Evolutionary conservation across 2,888 invertebrate species (phyloP), one percentile per base, ranked within the genome.

Genomic region (Rosalia funebris): DNA sequence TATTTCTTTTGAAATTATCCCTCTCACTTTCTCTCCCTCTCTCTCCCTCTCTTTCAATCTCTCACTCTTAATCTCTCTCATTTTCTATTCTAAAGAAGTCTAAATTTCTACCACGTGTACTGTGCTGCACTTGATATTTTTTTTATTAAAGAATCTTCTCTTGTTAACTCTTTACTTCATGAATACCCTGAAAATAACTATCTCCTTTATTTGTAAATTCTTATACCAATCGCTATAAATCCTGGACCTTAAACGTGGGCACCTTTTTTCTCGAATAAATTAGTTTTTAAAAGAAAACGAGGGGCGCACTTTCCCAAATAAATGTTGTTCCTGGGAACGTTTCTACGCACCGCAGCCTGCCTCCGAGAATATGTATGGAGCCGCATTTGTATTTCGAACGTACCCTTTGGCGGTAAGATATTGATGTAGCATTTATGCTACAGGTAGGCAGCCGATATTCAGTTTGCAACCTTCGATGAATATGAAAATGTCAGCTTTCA

Each of bases 401-500:
- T 11, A 44, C 15, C 41, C 11, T 39, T 50, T 50, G 25, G 39
- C 16, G 7, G 20, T 52, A 42, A 47, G 60, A 60, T 57, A 53
- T 60, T 48, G 55, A 55, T 36, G 41, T 55, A 58, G 52, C 60
- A 58, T 58, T 64, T 56, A 64, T 41, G 47, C 56, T 57, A 57
- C 52, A 59, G 45, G 45, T 57, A 53, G 16, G 42, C 39, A 31
- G 16, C 55, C 46, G 47, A 60, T 59, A 62, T 55, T 60, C 45
- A 60, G 60, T 58, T 52, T 58, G 34, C 46, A 45, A 41, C 52
- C 46, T 52, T 57, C 52, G 57, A 57, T 60, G 62, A 60, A 66
- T 68, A 63, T 54, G 60, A 52, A 60, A 68, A 66, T 63, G 65
- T 68, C 70, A 70, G 65, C 52, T 32, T 48, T 36, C 32, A 56